Evolutionary conservation across 2,113 vertebrate species (phyloP).

Genomic region (Prinia subflava): DNA sequence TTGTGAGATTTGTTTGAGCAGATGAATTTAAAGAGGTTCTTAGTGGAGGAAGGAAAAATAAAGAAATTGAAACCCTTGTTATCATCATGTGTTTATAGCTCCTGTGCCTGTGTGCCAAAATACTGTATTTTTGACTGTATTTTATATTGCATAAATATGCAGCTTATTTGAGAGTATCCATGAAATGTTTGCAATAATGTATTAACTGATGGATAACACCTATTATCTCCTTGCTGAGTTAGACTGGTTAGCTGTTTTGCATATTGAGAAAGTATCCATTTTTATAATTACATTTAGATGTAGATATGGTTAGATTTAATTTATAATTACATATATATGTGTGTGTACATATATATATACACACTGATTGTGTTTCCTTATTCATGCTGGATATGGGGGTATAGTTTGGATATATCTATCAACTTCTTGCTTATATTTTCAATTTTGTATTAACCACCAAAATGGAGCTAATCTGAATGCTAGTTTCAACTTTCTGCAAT

Average conservation of each 20-base stretch:
- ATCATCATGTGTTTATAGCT: background rate
- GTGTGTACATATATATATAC: background rate
- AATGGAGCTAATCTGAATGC: background rate
- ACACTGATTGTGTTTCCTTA: background rate
- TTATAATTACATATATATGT: background rate
- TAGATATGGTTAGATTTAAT: background rate
- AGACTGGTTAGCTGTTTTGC: background rate
- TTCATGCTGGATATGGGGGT: fast-evolving
- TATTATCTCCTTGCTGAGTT: background rate
- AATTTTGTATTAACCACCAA: background rate
- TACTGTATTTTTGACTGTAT: background rate
- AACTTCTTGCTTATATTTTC: background rate
- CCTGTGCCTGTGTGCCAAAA: background rate
- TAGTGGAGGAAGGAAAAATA: background rate
- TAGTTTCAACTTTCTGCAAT: background rate
- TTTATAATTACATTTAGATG: background rate
- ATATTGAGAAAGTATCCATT: background rate
- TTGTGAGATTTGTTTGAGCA: background rate
- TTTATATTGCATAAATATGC: background rate
- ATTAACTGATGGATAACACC: background rate
- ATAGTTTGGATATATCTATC: background rate
- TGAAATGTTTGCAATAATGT: background rate
- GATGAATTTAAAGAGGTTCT: background rate
- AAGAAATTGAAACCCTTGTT: background rate
- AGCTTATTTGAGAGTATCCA: background rate